Evolutionary conservation across 1,140 invertebrate genomes (phyloP), one percentile per base, ranked within the genome.

Genomic region (Drosophila aff.): DNA sequence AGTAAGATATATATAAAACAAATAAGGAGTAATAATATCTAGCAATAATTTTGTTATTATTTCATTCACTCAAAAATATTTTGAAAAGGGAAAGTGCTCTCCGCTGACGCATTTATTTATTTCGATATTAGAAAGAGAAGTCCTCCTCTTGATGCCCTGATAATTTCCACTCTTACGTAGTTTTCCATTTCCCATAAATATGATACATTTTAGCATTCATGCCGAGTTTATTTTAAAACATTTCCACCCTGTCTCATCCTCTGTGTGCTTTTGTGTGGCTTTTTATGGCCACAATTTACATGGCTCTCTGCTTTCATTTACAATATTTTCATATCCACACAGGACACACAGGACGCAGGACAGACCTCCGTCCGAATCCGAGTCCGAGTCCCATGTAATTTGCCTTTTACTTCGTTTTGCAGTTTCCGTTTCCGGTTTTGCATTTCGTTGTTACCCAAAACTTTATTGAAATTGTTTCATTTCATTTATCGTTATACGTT

Each of bases 391-490:
- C 68, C 76, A 86, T 79, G 79, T 86, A 86, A 86, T 86, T 86
- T 86, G 82, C 69, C 84, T 82, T 84, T 82, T 86, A 86, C 79
- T 82, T 85, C 82, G 68, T 86, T 86, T 82, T 79, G 72, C 79
- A 72, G 71, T 71, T 86, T 85, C 76, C 69, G 79, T 65, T 81
- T 76, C 80, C 82, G 77, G 78, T 75, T 79, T 87, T 72, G 74
- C 67, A 76, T 84, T 83, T 72, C 63, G 76, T 83, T 69, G 66
- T 83, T 64, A 75, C 76, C 66, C 63, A 87, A 79, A 82, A 86
- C 82, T 82, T 86, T 86, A 82, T 86, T 86, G 82, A 86, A 86
- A 86, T 86, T 86, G 82, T 82, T 86, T 86, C 82, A 82, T 86
- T 87, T 86, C 79, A 85, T 85, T 86, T 85, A 79, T 85, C 79